Conservation (phyloP, 2,888 invertebrate genomes). For the Cheiracanthium punctorium region DNA sequence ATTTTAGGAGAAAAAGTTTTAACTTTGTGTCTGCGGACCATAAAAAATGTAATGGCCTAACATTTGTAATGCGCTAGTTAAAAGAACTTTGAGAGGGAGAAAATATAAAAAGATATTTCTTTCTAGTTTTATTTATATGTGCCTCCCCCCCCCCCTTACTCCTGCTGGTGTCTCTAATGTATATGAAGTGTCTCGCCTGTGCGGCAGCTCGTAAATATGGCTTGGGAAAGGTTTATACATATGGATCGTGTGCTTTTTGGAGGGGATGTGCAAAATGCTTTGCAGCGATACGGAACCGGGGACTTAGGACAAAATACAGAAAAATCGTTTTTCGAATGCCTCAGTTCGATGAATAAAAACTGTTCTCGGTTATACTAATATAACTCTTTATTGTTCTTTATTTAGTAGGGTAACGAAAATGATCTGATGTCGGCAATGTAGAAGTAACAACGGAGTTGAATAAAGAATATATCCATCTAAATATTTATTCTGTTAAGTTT, state of each 20-base stretch:
- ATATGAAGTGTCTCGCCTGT: slow-evolving; percentile 59
- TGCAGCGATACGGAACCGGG: slow-evolving; percentile 23
- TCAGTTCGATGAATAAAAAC: no score
- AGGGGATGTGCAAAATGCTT: slow-evolving; percentile 44
- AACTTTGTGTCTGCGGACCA: slow-evolving; percentile 51
- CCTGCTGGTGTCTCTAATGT: slow-evolving; percentile 68
- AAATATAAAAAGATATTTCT: slow-evolving; percentile 28
- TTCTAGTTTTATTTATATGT: slow-evolving; percentile 22
- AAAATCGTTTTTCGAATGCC: no score
- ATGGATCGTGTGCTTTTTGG: slow-evolving; percentile 58
- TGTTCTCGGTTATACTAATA: no score
- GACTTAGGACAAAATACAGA: slow-evolving; percentile 8
- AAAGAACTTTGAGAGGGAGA: slow-evolving; percentile 50
- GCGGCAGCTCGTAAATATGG: slow-evolving; percentile 64
- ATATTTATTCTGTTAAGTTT: no score
- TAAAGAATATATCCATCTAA: no score
- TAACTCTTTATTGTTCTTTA: no score
- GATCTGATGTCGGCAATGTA: no score
- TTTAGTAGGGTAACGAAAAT: no score
- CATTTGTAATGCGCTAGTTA: slow-evolving; percentile 69
- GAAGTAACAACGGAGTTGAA: no score
- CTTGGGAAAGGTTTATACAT: slow-evolving; percentile 60
- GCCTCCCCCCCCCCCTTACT: no score
- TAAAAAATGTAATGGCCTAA: slow-evolving; percentile 65
- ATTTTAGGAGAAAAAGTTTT: slow-evolving; percentile 41